These are phyloP conservation scores for Herminia tarsipennalis DNA, from an alignment of 2,888 invertebrate genomes.

Conservation along the genomic window DNA sequence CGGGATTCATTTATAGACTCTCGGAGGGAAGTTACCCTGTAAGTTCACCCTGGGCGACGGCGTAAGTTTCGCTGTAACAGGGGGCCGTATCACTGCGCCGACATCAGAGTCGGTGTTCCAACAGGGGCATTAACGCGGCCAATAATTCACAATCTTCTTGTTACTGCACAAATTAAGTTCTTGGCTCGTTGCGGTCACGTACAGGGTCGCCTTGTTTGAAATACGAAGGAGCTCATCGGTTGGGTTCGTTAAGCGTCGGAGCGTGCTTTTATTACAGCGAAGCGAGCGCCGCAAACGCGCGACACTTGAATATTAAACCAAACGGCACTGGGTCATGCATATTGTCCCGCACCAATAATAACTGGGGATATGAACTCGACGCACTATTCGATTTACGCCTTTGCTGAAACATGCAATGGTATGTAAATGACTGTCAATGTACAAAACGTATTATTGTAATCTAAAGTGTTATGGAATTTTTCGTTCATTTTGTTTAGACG, in stretches of 20 bases:
- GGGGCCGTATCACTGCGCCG: slow-evolving; percentile 18
- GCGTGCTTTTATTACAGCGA: slow-evolving; percentile 83
- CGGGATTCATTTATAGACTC: slow-evolving; percentile 22
- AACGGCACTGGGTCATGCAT: slow-evolving; percentile 76
- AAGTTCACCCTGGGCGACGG: neutral
- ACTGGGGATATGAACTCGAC: slow-evolving; percentile 53
- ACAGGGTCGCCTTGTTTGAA: slow-evolving; percentile 77
- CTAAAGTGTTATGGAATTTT: no score
- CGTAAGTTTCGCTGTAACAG: slow-evolving; percentile 27
- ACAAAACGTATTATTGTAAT: no score
- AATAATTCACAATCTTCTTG: slow-evolving; percentile 76
- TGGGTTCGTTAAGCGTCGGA: slow-evolving; percentile 82
- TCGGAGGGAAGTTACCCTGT: slow-evolving; percentile 7
- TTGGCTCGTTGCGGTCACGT: slow-evolving; percentile 78
- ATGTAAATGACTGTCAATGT: no score
- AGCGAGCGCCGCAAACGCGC: slow-evolving; percentile 76
- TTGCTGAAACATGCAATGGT: no score
- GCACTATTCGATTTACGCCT: slow-evolving; percentile 58
- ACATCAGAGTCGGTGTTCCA: slow-evolving; percentile 32
- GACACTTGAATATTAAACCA: slow-evolving; percentile 81
- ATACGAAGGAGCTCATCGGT: slow-evolving; percentile 83
- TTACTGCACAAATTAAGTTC: slow-evolving; percentile 71
- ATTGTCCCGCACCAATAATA: slow-evolving; percentile 68
- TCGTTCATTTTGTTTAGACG: no score
- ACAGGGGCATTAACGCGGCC: slow-evolving; percentile 52